phyloP scores from a whole-genome alignment of 2,888 invertebrate genomes.

The Agrotis ipsilon region DNA sequence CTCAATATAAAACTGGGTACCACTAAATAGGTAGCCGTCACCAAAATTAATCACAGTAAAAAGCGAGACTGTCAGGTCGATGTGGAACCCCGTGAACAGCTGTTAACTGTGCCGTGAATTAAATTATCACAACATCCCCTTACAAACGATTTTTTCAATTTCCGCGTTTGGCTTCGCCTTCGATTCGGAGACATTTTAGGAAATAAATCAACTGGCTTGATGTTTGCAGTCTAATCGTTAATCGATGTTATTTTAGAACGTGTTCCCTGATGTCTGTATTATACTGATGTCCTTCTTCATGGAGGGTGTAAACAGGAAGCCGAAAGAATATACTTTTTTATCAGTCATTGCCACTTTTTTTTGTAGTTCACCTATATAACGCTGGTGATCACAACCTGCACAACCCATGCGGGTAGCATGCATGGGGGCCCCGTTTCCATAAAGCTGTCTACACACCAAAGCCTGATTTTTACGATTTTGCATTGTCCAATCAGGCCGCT shows the following conservation, averaged over 20 bases:
- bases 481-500: too few species aligned
- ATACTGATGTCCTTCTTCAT: neutral
- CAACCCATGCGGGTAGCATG: too few species aligned
- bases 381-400: too few species aligned
- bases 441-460: too few species aligned
- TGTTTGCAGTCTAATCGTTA: constrained; percentile 41
- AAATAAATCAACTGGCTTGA: constrained; percentile 51
- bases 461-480: too few species aligned
- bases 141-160: constrained; percentile 70
- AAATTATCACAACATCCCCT: constrained; percentile 70
- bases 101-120: constrained; percentile 70
- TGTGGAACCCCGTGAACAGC: constrained; percentile 68
- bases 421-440: too few species aligned
- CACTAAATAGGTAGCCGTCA: constrained; percentile 56
- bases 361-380: too few species aligned
- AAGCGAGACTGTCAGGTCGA: constrained; percentile 52
- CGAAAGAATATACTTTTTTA: too few species aligned
- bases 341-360: too few species aligned
- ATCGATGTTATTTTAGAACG: constrained; percentile 21
- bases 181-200: constrained; percentile 47
- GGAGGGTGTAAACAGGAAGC: too few species aligned
- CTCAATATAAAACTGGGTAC: constrained; percentile 52
- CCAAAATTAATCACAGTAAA: constrained; percentile 61
- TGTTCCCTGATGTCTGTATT: neutral
- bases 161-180: constrained; percentile 65